These are phyloP conservation scores for Rissa tridactyla DNA, from an alignment of 2,113 vertebrate species.

Conservation along the genomic window DNA sequence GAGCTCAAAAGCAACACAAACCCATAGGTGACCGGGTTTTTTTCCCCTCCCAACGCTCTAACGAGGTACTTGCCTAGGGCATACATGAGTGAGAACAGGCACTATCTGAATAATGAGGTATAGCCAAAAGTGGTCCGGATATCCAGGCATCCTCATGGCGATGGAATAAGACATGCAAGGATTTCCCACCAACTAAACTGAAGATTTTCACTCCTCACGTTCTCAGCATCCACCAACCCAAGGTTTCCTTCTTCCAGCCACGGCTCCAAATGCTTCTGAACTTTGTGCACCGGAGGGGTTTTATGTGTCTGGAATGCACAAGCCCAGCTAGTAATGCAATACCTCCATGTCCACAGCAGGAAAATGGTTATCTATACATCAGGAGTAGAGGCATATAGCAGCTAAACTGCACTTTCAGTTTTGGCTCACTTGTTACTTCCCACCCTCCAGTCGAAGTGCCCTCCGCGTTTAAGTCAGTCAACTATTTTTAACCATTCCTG, in stretches of 20 bases:
- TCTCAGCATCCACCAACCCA: neutral
- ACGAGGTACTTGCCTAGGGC: neutral
- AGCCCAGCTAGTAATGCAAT: neutral
- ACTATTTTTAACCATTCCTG: neutral
- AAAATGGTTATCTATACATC: rapidly evolving
- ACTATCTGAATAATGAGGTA: neutral
- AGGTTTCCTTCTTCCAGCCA: neutral
- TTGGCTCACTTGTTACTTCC: neutral
- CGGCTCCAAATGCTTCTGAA: neutral
- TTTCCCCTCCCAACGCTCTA: neutral
- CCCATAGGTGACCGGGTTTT: rapidly evolving
- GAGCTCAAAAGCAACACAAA: neutral
- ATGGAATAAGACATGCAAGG: rapidly evolving
- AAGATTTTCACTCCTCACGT: neutral
- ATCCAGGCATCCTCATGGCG: neutral
- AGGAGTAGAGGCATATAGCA: neutral
- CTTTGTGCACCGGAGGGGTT: too few species aligned
- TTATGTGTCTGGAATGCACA: too few species aligned
- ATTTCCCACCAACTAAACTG: neutral
- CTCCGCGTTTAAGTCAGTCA: neutral
- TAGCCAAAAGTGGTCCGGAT: neutral
- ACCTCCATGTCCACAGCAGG: neutral
- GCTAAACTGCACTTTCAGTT: neutral
- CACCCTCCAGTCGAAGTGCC: neutral
- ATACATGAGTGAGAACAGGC: neutral